phyloP scores from a whole-genome alignment of 1,140 invertebrate genomes.

The Gryon sp. region DNA sequence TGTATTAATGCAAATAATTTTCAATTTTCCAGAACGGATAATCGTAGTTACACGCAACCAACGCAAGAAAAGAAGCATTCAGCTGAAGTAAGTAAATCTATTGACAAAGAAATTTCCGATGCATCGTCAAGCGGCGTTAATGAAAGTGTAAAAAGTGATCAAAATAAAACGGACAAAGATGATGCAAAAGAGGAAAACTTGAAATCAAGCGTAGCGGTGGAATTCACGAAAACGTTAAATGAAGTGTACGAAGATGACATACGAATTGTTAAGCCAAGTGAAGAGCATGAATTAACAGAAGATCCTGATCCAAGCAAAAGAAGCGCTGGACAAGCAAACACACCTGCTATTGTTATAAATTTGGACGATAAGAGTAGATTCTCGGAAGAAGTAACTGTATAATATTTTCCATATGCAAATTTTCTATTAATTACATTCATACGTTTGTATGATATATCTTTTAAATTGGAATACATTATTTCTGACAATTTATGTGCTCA shows the following conservation, averaged over 20 bases:
- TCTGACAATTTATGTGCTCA: too few species aligned
- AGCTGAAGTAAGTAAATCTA: background rate
- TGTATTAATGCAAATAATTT: too few species aligned
- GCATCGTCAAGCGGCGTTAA: conserved; percentile 7
- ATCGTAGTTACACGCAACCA: conserved; percentile 15
- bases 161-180: background rate
- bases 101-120: conserved; percentile 14
- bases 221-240: conserved; percentile 54
- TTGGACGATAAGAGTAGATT: conserved; percentile 88
- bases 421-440: too few species aligned
- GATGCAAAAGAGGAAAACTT: conserved; percentile 4
- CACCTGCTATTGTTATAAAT: conserved; percentile 87
- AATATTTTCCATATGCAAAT: too few species aligned
- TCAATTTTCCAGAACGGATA: conserved; percentile 29
- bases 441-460: too few species aligned
- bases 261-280: conserved; percentile 56
- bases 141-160: conserved; percentile 1
- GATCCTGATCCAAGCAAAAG: conserved; percentile 66
- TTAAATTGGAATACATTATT: too few species aligned
- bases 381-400: conserved; percentile 89
- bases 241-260: conserved; percentile 74
- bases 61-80: conserved; percentile 16
- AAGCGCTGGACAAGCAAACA: conserved; percentile 85
- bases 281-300: conserved; percentile 68
- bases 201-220: conserved; percentile 21